Conservation (phyloP, 2,888 invertebrate species). For the Drepana falcataria region DNA sequence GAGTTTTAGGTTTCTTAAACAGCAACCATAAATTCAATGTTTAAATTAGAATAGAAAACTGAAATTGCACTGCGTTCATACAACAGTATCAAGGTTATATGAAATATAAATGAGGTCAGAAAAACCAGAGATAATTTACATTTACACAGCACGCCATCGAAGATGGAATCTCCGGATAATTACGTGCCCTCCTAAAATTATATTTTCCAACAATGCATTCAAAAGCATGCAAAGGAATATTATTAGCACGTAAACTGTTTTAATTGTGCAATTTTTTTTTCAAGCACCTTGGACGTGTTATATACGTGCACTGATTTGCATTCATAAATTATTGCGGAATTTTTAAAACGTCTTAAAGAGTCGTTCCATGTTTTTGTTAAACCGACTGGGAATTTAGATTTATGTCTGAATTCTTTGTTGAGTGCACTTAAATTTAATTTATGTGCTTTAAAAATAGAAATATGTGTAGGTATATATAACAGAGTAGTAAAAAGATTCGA, state of each 20-base stretch:
- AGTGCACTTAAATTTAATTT: not conserved
- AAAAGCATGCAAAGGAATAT: slow-evolving; percentile 56
- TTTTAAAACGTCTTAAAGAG: not conserved
- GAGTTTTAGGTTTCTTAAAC: slow-evolving; percentile 8
- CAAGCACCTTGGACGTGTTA: slow-evolving; percentile 59
- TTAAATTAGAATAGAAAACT: slow-evolving; percentile 11
- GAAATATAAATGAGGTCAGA: slow-evolving; percentile 42
- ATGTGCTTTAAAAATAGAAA: not conserved
- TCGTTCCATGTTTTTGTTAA: not conserved
- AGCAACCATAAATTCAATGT: slow-evolving; percentile 14
- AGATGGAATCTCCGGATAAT: slow-evolving; percentile 67
- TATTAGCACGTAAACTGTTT: slow-evolving; percentile 49
- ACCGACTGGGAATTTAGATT: not conserved
- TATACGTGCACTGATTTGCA: slow-evolving; percentile 5
- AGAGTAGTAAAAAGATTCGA: too few relatives aligned
- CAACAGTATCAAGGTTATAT: slow-evolving; percentile 46
- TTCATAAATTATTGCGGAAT: not conserved
- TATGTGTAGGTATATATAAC: not conserved
- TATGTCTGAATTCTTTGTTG: not conserved
- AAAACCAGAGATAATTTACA: slow-evolving; percentile 51
- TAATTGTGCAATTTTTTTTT: slow-evolving; percentile 57
- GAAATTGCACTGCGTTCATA: slow-evolving; percentile 39
- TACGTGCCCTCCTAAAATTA: slow-evolving; percentile 46
- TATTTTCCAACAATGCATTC: slow-evolving; percentile 45
- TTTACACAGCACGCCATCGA: slow-evolving; percentile 55